These are phyloP conservation scores for Neodiprion virginianus DNA, from an alignment of 1,140 invertebrate genomes.

Conservation along the genomic window DNA sequence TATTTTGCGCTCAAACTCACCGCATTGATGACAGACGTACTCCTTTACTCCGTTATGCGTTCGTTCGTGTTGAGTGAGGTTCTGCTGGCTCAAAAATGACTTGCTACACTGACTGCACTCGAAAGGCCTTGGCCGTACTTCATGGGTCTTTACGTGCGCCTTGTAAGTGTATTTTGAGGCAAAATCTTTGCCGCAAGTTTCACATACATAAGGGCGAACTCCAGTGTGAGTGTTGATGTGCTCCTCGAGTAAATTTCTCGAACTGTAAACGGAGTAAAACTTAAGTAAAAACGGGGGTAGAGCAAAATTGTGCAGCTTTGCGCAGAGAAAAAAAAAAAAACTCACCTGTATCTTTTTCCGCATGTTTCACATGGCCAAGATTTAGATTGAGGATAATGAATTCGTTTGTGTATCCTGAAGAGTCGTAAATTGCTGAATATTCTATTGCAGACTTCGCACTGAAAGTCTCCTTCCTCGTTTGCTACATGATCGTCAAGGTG, in stretches of 20 bases:
- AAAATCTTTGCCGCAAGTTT: conserved; percentile 74
- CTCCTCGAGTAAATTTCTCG: conserved; percentile 71
- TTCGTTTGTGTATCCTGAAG: conserved; percentile 69
- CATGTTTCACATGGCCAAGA: conserved; percentile 71
- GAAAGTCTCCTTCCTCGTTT: conserved; percentile 68
- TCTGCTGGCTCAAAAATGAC: conserved; percentile 77
- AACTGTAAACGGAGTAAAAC: conserved; percentile 55
- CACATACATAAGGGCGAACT: conserved; percentile 70
- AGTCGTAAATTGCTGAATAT: conserved; percentile 69
- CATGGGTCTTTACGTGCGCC: conserved; percentile 78
- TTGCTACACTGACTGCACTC: conserved; percentile 74
- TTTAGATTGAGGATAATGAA: conserved; percentile 69
- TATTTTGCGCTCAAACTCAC: conserved; percentile 52
- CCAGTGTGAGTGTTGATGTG: conserved; percentile 77
- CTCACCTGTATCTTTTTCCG: conserved; percentile 68
- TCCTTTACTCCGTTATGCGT: conserved; percentile 75
- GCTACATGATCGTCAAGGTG: conserved; percentile 74
- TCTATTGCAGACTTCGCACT: conserved; percentile 71
- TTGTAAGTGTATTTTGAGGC: conserved; percentile 80
- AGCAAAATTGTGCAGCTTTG: not conserved
- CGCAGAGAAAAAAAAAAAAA: conserved; percentile 14
- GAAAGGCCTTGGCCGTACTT: conserved; percentile 71
- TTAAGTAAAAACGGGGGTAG: not conserved
- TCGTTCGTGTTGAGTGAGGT: conserved; percentile 75
- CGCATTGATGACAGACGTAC: conserved; percentile 75